Evolutionary conservation across 1,140 invertebrate genomes (phyloP).

Genomic region (Adelges cooleyi): DNA sequence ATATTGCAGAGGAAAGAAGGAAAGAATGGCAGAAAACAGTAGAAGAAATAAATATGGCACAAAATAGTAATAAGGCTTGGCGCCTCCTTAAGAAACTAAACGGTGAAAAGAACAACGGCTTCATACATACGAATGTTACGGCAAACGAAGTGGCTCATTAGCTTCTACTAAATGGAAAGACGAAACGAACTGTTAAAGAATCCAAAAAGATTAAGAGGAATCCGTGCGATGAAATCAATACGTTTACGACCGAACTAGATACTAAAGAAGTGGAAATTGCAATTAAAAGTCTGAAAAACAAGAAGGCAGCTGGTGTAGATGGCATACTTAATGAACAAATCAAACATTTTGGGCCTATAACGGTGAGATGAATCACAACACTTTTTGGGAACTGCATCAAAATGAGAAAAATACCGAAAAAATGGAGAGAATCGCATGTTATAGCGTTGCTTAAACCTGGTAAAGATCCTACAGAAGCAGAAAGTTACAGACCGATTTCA

Average conservation of each 20-base stretch:
- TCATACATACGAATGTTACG: not conserved
- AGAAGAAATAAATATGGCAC: not conserved
- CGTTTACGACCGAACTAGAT: not conserved
- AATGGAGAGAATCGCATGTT: slow-evolving; percentile 29
- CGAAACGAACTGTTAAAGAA: not conserved
- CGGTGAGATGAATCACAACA: not conserved
- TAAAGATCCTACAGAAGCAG: slow-evolving; percentile 23
- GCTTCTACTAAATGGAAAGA: not conserved
- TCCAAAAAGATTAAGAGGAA: slow-evolving; percentile 2
- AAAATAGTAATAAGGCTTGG: not conserved
- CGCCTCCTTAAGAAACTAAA: not conserved
- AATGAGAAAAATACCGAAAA: slow-evolving; percentile 5
- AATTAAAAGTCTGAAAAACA: too few species aligned
- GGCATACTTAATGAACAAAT: too few species aligned
- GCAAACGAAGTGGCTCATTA: slow-evolving; percentile 8
- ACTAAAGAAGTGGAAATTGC: not conserved
- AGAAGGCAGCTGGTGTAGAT: too few species aligned
- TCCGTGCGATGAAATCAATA: not conserved
- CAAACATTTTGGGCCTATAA: not conserved
- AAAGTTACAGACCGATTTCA: not conserved
- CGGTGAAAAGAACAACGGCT: not conserved
- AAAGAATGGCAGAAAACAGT: not conserved
- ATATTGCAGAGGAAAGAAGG: slow-evolving; percentile 1
- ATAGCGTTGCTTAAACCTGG: slow-evolving; percentile 31
- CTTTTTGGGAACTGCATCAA: not conserved